Conservation (phyloP, 1,140 invertebrate species). For the Dryas iulia region DNA sequence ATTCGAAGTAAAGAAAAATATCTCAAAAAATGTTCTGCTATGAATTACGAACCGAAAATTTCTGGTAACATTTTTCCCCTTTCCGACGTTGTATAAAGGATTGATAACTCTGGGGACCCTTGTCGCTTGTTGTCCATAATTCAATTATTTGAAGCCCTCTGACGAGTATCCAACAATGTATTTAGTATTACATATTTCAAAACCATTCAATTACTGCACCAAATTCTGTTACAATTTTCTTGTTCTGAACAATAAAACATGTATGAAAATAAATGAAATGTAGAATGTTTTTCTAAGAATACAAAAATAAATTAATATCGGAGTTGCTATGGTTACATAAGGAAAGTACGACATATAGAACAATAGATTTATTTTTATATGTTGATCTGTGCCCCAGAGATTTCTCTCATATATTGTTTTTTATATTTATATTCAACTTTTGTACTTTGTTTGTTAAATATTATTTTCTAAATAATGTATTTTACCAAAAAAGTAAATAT, state of each 20-base stretch:
- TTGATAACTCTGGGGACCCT: slow-evolving; percentile 11
- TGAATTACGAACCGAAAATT: neutral
- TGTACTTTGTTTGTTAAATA: too few relatives aligned
- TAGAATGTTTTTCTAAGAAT: neutral
- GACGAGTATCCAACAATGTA: neutral
- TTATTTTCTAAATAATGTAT: too few relatives aligned
- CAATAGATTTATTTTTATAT: too few relatives aligned
- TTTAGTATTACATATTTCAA: neutral
- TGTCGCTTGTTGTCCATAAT: slow-evolving; percentile 9
- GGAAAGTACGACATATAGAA: too few relatives aligned
- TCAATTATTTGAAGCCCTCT: slow-evolving; percentile 9
- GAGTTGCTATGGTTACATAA: too few relatives aligned
- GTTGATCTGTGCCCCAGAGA: too few relatives aligned
- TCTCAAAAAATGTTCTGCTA: neutral
- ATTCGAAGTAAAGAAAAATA: neutral
- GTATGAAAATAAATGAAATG: too few relatives aligned
- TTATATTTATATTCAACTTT: too few relatives aligned
- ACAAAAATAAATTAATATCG: too few relatives aligned
- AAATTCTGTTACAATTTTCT: neutral
- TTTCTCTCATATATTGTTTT: too few relatives aligned
- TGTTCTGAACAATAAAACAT: too few relatives aligned
- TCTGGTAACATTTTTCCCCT: slow-evolving; percentile 6
- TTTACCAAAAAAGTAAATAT: too few relatives aligned
- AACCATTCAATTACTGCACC: neutral
- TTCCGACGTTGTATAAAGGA: neutral